These are phyloP conservation scores for Trichogramma pretiosum DNA, from an alignment of 1,140 invertebrate genomes.

Conservation along the genomic window DNA sequence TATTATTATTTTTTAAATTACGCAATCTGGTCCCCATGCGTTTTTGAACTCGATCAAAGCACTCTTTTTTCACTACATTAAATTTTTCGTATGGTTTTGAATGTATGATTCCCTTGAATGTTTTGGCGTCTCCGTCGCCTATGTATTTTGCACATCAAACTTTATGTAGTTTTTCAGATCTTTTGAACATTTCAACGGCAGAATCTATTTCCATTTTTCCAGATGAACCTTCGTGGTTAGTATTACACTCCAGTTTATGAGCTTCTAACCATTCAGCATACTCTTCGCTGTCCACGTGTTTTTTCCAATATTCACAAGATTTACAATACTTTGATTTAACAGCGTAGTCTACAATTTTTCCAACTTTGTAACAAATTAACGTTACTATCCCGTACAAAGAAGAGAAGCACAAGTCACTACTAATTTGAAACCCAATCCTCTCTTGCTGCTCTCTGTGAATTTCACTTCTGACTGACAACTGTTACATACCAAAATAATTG, in stretches of 20 bases:
- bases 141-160: constrained; percentile 6
- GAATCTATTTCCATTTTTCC: constrained; percentile 17
- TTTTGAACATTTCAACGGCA: constrained; percentile 13
- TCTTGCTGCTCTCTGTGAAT: neutral
- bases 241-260: constrained; percentile 9
- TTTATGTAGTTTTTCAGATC: constrained; percentile 2
- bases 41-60: constrained; percentile 20
- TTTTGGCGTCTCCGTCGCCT: constrained; percentile 4
- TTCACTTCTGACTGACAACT: constrained; percentile 12
- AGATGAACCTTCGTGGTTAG: constrained; percentile 14
- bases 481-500: neutral
- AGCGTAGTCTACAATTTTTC: neutral
- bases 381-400: too few relatives aligned
- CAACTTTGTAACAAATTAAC: too few relatives aligned
- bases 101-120: constrained; percentile 13
- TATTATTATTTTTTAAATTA: constrained; percentile 6
- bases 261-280: constrained; percentile 9
- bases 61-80: constrained; percentile 20
- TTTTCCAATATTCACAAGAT: constrained; percentile 10
- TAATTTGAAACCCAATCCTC: constrained; percentile 20
- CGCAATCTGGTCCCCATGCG: constrained; percentile 13
- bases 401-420: neutral
- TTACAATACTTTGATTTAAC: constrained; percentile 9
- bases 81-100: constrained; percentile 9
- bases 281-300: constrained; percentile 6